These are phyloP conservation scores for Actinostola sp. DNA, from an alignment of 92 coral and sea anemone species.

Conservation along the genomic window DNA sequence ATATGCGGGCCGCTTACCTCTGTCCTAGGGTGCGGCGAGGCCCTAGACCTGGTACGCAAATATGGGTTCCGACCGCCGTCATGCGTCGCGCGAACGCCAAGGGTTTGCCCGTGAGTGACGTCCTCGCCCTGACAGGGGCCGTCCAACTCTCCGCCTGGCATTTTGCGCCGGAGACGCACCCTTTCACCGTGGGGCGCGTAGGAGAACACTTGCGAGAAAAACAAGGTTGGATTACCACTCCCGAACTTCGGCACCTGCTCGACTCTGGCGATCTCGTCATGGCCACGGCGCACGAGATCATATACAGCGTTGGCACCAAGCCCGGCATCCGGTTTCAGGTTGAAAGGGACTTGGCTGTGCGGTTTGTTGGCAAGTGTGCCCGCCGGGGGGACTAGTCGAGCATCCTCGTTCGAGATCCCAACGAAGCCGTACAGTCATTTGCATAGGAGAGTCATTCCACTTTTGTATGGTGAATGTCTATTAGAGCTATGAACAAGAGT, in stretches of 20 bases:
- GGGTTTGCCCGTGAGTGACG: constrained; percentile 47
- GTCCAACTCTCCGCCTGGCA: constrained; percentile 40
- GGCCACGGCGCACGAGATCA: constrained; percentile 22
- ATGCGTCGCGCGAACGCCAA: constrained; percentile 41
- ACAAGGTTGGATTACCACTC: constrained; percentile 44
- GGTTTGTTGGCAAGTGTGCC: constrained; percentile 44
- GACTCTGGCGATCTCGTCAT: constrained; percentile 23
- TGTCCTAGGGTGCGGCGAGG: constrained; percentile 21
- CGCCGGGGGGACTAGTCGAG: constrained; percentile 13
- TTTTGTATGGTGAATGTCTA: too few species aligned
- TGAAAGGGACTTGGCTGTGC: constrained; percentile 39
- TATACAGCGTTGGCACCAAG: constrained; percentile 30
- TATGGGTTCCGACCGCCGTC: constrained; percentile 51
- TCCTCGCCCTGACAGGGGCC: constrained; percentile 36
- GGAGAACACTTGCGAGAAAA: constrained; percentile 41
- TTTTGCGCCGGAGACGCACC: constrained; percentile 25
- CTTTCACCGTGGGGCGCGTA: constrained; percentile 25
- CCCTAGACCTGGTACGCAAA: constrained; percentile 38
- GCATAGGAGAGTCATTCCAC: too few species aligned
- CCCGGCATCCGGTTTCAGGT: background rate
- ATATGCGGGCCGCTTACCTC: constrained; percentile 54
- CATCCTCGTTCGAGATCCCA: constrained; percentile 15
- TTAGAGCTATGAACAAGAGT: too few species aligned
- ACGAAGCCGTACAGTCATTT: too few species aligned
- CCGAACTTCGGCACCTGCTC: constrained; percentile 22